phyloP scores from a whole-genome alignment of 2,113 vertebrate species.

The Boleophthalmus pectinirostris region DNA sequence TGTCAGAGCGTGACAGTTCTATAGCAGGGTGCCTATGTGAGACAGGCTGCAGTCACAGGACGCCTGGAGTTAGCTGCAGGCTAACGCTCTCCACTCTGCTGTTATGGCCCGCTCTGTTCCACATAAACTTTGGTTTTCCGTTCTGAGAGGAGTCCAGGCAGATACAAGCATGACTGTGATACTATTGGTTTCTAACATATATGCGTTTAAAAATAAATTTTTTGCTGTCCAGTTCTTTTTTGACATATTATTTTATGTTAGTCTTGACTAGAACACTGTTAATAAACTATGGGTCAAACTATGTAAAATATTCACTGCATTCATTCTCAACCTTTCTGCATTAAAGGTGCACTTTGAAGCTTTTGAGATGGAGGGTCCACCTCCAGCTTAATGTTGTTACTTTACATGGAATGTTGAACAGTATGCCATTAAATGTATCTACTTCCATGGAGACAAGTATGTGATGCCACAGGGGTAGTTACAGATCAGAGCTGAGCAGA shows the following conservation, averaged over 20 bases:
- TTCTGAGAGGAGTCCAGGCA: conserved; percentile 12
- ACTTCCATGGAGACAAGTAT: too few species aligned
- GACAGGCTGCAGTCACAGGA: conserved; percentile 44
- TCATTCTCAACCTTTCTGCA: too few species aligned
- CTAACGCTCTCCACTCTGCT: conserved; percentile 35
- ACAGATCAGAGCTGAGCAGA: too few species aligned
- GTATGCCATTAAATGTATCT: too few species aligned
- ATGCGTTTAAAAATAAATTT: neutral
- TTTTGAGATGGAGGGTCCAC: too few species aligned
- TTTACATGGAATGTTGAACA: too few species aligned
- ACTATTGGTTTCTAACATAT: neutral
- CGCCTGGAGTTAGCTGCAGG: conserved; percentile 58
- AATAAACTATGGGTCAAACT: too few species aligned
- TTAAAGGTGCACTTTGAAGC: too few species aligned
- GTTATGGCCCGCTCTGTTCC: conserved; percentile 30
- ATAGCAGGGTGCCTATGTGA: conserved; percentile 29
- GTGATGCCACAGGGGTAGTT: too few species aligned
- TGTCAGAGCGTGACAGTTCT: conserved; percentile 59
- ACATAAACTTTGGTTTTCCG: conserved; percentile 27
- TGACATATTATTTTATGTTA: neutral
- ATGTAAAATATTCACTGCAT: too few species aligned
- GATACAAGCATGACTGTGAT: neutral
- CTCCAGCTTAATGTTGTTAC: too few species aligned
- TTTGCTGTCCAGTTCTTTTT: neutral
- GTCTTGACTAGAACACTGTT: neutral